Base-by-base conservation (phyloP, 1,140 invertebrate genomes). In the Dolichoris vasculosae region DNA sequence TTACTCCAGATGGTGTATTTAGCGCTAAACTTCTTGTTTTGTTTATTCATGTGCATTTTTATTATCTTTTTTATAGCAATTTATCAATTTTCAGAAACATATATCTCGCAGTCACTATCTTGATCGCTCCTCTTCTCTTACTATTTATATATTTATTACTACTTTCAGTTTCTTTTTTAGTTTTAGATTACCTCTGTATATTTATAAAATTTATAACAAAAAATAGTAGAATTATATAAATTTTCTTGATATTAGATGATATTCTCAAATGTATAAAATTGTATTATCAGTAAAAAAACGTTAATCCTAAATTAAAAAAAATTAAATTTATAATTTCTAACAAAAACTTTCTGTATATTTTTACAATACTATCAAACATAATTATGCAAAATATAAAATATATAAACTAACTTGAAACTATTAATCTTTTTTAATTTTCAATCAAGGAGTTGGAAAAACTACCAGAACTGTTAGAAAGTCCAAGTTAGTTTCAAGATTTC, bases 51-150 rank as follows among this genome's bases (percentile, higher is more conserved):
- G 48, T 15, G 1, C 55, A 79, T 79, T 35, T 79, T 67, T 46
- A 38, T 81, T 81, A 69, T 79, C 77, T 63, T 13, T 9, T 82
- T 46, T 82, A 82, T 82, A 43, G 43, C 13, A 69, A 69, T 69
- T 80, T 71, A 82, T 82, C 79, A 43, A 71, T 30, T 69, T 82
- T 26, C 4, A 81, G 75, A 35, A 76, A 75, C 20, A 51, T 26
- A n/a, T 32, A 35, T 38, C 73, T 76, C 43, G 2, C 11, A 20
- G 30, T 23, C 75, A 55, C 46, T 55, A 32, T 2, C 4, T 63
- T 40, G 13, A 13, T 73, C 23, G 2, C 69, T 40, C 69, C n/a
- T 26, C 20, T 11, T 73, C 0, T 43, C 2, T 26, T 11, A 26
- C 40, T 73, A 26, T 26, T 73, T 73, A 26, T n/a, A 23, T 40